Evolutionary conservation across 2,113 vertebrate species (phyloP).

Genomic region (Bostrychus sinensis): DNA sequence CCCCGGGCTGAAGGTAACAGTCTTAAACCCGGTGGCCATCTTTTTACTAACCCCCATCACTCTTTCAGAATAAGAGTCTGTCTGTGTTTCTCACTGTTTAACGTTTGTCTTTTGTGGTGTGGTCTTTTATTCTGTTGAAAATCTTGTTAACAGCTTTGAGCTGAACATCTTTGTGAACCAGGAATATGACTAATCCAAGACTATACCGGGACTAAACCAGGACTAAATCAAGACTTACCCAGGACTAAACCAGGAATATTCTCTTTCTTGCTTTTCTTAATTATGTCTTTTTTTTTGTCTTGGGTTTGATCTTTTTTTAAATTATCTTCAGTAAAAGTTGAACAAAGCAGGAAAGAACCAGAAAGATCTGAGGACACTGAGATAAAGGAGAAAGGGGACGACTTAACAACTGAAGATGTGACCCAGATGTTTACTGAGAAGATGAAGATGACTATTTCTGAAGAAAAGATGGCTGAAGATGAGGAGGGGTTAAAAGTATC

Average conservation of each 20-base stretch:
- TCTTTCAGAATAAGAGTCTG: slow-evolving; percentile 1
- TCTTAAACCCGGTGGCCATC: not conserved
- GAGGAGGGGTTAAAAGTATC: not conserved
- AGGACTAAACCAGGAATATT: too few relatives aligned
- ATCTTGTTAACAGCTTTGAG: too few relatives aligned
- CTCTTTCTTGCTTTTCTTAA: not conserved
- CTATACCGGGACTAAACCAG: too few relatives aligned
- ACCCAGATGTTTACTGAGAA: not conserved
- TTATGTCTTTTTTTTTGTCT: slow-evolving; percentile 10
- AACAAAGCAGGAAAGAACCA: not conserved
- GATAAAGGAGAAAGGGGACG: not conserved
- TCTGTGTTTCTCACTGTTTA: not conserved
- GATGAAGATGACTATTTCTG: not conserved
- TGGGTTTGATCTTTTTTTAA: slow-evolving; percentile 9
- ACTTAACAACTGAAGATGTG: not conserved
- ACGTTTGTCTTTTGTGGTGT: not conserved
- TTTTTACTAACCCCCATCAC: not conserved
- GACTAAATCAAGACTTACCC: too few relatives aligned
- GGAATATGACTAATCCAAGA: too few relatives aligned
- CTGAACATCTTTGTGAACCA: too few relatives aligned
- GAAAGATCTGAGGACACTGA: not conserved
- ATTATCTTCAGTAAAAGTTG: not conserved
- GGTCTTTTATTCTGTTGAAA: not conserved
- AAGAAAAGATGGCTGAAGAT: not conserved
- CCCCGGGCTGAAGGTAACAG: slow-evolving; percentile 1